Conservation (phyloP, 2,113 vertebrate species). For the Myrmecobius fasciatus region DNA sequence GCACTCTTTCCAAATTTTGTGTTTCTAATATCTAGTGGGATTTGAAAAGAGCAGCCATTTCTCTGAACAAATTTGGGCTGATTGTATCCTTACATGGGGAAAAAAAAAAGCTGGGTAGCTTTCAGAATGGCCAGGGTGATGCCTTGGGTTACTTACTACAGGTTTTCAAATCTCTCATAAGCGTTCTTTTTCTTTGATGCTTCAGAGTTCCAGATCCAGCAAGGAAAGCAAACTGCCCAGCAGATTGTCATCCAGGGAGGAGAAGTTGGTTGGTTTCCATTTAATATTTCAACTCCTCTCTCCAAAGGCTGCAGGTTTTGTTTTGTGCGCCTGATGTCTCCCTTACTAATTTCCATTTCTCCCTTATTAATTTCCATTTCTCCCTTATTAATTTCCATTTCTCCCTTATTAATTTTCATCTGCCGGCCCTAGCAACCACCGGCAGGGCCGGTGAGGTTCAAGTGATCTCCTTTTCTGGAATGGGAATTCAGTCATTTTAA, state of each 20-base stretch:
- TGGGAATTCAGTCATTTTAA: not conserved
- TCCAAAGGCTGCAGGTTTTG: slow-evolving; percentile 11
- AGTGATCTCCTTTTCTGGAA: not conserved
- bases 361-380: too few relatives aligned
- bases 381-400: too few relatives aligned
- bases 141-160: not conserved
- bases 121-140: rapidly evolving
- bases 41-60: too few relatives aligned
- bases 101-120: not conserved
- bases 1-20: not conserved
- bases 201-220: slow-evolving; percentile 65
- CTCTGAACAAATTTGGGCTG: too few relatives aligned
- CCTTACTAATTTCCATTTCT: too few relatives aligned
- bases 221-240: slow-evolving; percentile 37
- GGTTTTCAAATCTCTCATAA: not conserved
- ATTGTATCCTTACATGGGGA: too few relatives aligned
- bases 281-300: slow-evolving; percentile 47
- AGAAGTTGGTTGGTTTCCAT: slow-evolving; percentile 67
- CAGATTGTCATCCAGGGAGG: slow-evolving; percentile 44
- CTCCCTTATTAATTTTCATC: too few relatives aligned
- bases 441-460: not conserved
- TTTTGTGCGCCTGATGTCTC: not conserved
- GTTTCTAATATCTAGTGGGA: too few relatives aligned
- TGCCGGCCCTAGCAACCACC: not conserved
- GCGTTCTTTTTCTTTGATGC: slow-evolving; percentile 22